phyloP scores from a whole-genome alignment of 2,888 invertebrate species.

The Diarsia mendica region DNA sequence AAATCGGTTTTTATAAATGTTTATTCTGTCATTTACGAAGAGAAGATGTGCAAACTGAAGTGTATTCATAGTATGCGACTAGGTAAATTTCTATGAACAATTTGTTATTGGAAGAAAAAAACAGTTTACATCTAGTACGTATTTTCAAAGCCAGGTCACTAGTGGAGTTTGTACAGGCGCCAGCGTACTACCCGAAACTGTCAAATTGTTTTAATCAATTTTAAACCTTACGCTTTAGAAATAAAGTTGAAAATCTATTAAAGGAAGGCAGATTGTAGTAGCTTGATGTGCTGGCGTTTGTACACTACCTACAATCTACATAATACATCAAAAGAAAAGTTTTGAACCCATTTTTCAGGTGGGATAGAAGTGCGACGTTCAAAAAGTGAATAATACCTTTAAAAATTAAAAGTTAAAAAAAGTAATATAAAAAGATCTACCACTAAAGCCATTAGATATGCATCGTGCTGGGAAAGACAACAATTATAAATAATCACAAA shows the following conservation, averaged over 20 bases:
- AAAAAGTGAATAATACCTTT: conserved; percentile 56
- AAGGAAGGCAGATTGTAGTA: no score
- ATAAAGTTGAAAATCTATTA: no score
- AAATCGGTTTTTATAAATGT: background rate
- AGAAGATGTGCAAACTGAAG: background rate
- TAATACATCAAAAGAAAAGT: background rate
- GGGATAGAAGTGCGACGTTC: conserved; percentile 55
- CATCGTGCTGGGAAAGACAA: conserved; percentile 72
- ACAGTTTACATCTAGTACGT: conserved; percentile 44
- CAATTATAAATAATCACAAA: conserved; percentile 78
- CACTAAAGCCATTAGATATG: conserved; percentile 67
- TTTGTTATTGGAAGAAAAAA: background rate
- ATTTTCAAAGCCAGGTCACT: conserved; percentile 48
- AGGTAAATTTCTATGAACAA: background rate
- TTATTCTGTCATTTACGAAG: background rate
- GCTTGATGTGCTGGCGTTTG: no score
- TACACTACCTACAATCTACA: no score
- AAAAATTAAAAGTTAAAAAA: conserved; percentile 58
- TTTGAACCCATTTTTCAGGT: conserved; percentile 35
- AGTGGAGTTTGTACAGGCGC: background rate
- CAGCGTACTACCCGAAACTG: no score
- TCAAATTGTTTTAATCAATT: no score
- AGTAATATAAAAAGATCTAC: conserved; percentile 65
- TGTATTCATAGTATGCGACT: background rate
- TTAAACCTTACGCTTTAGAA: no score